phyloP scores from a whole-genome alignment of 2,888 invertebrate genomes.

The Coleophora deauratella region DNA sequence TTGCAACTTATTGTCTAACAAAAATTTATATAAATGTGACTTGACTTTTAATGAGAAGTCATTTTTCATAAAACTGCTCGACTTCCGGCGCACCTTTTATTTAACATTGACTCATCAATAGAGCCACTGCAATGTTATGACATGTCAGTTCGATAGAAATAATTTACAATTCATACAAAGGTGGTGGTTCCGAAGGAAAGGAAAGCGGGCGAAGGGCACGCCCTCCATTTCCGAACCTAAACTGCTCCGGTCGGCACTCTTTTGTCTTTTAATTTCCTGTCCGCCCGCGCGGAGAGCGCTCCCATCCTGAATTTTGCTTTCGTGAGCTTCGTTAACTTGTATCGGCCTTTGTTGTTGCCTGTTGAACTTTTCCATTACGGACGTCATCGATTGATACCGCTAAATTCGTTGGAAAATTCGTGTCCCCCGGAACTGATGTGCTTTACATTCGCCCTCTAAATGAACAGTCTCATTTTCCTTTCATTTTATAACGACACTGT shows the following conservation, averaged over 20 bases:
- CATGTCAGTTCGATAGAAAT: slow-evolving; percentile 12
- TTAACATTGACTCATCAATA: slow-evolving; percentile 8
- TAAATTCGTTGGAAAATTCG: slow-evolving; percentile 61
- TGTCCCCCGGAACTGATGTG: slow-evolving; percentile 21
- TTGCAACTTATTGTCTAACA: slow-evolving; percentile 30
- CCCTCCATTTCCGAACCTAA: slow-evolving; percentile 63
- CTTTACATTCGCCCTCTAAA: slow-evolving; percentile 25
- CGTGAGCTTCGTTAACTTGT: slow-evolving; percentile 70
- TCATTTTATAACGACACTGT: slow-evolving; percentile 43
- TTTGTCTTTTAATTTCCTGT: slow-evolving; percentile 74
- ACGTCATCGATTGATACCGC: slow-evolving; percentile 64
- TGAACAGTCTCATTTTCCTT: slow-evolving; percentile 50
- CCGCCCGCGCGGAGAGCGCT: slow-evolving; percentile 47
- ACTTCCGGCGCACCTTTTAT: too few relatives aligned
- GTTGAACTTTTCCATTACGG: slow-evolving; percentile 71
- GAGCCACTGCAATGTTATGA: slow-evolving; percentile 10
- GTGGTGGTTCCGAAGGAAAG: slow-evolving; percentile 40
- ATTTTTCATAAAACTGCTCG: too few relatives aligned
- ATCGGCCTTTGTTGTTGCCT: slow-evolving; percentile 66
- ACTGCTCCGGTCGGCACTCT: slow-evolving; percentile 61
- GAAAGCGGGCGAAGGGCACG: slow-evolving; percentile 36
- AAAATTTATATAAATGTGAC: too few relatives aligned
- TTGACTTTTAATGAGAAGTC: too few relatives aligned
- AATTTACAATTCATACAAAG: slow-evolving; percentile 35
- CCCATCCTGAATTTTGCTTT: slow-evolving; percentile 65